Conservation (phyloP, 2,888 invertebrate species). For the Meiosimyza platycephala region DNA sequence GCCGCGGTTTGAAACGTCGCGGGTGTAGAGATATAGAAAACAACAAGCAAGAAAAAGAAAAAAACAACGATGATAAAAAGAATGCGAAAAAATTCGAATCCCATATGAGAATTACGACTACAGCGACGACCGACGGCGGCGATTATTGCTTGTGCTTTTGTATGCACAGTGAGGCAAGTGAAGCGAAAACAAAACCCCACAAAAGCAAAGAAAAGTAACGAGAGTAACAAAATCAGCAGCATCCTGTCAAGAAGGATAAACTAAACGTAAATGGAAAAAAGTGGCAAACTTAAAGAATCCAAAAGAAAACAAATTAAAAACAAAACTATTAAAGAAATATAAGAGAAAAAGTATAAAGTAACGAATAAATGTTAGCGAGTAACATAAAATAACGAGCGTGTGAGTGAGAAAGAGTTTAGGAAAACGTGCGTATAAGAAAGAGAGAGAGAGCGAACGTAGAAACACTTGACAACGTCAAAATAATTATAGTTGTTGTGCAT, state of each 20-base stretch:
- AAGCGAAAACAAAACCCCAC: constrained; percentile 33
- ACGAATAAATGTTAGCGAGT: constrained; percentile 28
- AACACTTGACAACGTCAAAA: not conserved
- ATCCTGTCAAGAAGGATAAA: constrained; percentile 32
- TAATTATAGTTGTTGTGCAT: too few relatives aligned
- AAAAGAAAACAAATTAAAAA: constrained; percentile 24
- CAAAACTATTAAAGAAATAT: constrained; percentile 15
- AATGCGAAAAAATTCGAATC: constrained; percentile 36
- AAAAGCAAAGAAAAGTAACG: constrained; percentile 36
- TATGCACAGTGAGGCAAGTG: constrained; percentile 33
- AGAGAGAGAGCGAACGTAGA: not conserved
- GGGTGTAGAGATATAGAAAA: constrained; percentile 48
- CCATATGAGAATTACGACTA: constrained; percentile 31
- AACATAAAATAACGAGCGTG: constrained; percentile 22
- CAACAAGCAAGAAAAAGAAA: constrained; percentile 45
- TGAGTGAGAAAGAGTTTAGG: not conserved
- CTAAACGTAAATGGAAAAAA: constrained; percentile 26
- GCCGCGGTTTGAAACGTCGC: constrained; percentile 51
- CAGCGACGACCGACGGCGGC: constrained; percentile 21
- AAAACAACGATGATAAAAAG: constrained; percentile 43
- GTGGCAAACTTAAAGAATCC: constrained; percentile 40
- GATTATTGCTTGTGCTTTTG: constrained; percentile 19
- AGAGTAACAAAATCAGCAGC: constrained; percentile 34
- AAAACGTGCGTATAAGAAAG: constrained; percentile 7
- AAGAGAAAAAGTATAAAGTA: not conserved